Evolutionary conservation across 1,140 invertebrate species (phyloP).

Genomic region (Drosophila kohkoa): DNA sequence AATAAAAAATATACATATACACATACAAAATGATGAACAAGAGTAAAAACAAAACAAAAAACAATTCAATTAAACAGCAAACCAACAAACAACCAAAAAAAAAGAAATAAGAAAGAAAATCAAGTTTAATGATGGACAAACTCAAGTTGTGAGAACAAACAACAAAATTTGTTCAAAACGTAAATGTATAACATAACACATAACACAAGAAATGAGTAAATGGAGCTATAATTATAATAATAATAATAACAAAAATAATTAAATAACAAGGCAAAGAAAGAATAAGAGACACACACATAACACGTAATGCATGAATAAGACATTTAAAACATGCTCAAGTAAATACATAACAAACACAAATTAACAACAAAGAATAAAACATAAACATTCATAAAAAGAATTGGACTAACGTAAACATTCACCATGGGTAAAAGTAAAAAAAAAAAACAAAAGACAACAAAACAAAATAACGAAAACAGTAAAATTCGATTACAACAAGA

Average conservation of each 20-base stretch:
- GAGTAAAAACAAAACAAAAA: conserved; percentile 50
- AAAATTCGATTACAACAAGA: conserved; percentile 61
- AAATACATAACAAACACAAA: conserved; percentile 45
- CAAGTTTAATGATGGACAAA: conserved; percentile 59
- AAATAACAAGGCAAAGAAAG: conserved; percentile 28
- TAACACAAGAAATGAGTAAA: conserved; percentile 40
- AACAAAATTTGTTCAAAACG: conserved; percentile 53
- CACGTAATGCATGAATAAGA: conserved; percentile 66
- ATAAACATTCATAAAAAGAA: conserved; percentile 48
- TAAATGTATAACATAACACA: conserved; percentile 51
- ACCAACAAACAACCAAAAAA: conserved; percentile 7
- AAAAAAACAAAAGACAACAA: conserved; percentile 42
- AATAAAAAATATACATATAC: conserved; percentile 68
- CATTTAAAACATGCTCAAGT: conserved; percentile 57
- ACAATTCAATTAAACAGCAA: conserved; percentile 58
- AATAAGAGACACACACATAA: conserved; percentile 63
- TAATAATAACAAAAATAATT: conserved; percentile 39
- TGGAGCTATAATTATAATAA: conserved; percentile 56
- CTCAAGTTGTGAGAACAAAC: conserved; percentile 64
- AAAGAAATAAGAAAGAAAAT: conserved; percentile 36
- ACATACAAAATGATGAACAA: conserved; percentile 51
- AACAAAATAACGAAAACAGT: conserved; percentile 46
- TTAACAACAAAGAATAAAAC: conserved; percentile 37
- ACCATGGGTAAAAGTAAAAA: conserved; percentile 49
- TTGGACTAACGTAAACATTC: conserved; percentile 53